phyloP scores from a whole-genome alignment of 2,113 vertebrate species.

The Callaeas wilsoni region DNA sequence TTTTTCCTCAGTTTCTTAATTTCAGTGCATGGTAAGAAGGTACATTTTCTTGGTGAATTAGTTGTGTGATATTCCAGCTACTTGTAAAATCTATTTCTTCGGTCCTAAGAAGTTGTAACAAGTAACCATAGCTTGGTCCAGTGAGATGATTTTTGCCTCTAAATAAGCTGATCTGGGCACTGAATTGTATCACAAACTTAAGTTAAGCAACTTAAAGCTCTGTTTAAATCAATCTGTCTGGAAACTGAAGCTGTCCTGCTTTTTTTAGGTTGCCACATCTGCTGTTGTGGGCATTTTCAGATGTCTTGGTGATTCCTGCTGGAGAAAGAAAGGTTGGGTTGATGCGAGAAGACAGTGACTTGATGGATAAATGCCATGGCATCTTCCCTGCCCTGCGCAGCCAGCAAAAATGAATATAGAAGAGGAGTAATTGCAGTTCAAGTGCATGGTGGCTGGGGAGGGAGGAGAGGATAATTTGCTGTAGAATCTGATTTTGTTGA shows the following conservation, averaged over 20 bases:
- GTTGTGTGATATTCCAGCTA: background rate
- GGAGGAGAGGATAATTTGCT: background rate
- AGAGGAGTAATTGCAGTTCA: background rate
- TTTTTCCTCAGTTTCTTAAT: background rate
- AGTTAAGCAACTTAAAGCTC: background rate
- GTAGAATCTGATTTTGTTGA: background rate
- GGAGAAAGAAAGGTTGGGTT: background rate
- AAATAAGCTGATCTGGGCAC: background rate
- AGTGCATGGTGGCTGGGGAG: background rate
- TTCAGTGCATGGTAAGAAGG: background rate
- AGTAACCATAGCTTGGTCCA: background rate
- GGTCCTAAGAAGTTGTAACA: background rate
- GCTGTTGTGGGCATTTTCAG: background rate
- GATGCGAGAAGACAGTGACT: background rate
- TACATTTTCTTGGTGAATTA: background rate
- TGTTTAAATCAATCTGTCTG: background rate
- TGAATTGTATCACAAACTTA: background rate
- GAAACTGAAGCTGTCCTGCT: background rate
- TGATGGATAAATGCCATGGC: background rate
- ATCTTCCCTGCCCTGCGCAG: background rate
- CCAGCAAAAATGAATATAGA: background rate
- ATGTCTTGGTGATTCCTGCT: background rate
- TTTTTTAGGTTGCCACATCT: background rate
- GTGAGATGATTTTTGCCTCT: background rate
- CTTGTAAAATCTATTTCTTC: background rate